Conservation (phyloP, 2,113 vertebrate species). For the Actenoides hombroni region DNA sequence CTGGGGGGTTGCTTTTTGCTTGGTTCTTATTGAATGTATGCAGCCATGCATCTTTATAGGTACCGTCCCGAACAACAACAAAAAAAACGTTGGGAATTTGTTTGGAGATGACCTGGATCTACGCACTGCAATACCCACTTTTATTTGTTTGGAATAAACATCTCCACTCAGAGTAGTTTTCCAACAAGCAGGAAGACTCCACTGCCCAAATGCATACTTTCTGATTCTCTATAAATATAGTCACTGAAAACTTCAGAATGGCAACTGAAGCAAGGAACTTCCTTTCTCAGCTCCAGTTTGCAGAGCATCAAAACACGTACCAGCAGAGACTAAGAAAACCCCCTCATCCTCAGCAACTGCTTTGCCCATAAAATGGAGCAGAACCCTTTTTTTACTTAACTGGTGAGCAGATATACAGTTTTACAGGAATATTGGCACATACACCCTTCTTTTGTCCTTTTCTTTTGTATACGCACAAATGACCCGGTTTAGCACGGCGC, state of each 20-base stretch:
- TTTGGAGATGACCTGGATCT: neutral
- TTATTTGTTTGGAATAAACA: neutral
- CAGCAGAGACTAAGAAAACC: neutral
- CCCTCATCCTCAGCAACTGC: neutral
- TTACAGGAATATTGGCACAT: neutral
- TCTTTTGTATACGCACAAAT: conserved; percentile 15
- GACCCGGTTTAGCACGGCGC: conserved; percentile 32
- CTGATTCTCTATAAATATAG: neutral
- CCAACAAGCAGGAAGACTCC: rapidly evolving
- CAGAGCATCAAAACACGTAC: neutral
- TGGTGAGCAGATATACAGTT: neutral
- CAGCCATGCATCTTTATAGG: neutral
- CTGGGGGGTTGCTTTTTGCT: neutral
- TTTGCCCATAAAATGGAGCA: neutral
- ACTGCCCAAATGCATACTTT: neutral
- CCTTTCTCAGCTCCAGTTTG: neutral
- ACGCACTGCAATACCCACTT: neutral
- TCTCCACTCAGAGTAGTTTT: neutral
- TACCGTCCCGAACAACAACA: neutral
- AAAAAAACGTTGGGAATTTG: neutral
- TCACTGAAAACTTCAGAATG: neutral
- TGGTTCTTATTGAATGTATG: neutral
- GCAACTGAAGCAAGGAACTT: neutral
- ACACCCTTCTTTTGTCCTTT: neutral
- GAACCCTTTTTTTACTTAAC: neutral